Evolutionary conservation across 2,113 vertebrate genomes (phyloP).

Genomic region (Hyperopisus bebe): DNA sequence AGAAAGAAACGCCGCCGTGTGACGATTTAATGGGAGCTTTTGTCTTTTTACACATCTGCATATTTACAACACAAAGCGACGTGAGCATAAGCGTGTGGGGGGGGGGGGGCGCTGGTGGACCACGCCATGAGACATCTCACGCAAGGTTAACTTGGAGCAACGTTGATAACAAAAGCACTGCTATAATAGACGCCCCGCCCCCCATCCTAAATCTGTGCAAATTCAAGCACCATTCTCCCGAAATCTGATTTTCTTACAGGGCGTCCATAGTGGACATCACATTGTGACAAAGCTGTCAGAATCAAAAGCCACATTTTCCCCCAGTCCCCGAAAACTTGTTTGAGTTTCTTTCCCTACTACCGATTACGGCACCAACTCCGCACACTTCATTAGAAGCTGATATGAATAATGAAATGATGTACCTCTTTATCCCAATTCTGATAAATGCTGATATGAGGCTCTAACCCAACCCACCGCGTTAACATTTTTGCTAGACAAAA

Average conservation of each 20-base stretch:
- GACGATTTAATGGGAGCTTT: conserved; percentile 56
- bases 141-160: neutral
- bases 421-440: neutral
- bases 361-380: neutral
- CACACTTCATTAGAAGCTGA: neutral
- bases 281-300: neutral
- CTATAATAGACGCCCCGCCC: conserved; percentile 28
- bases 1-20: neutral
- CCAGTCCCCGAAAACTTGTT: neutral
- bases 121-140: conserved; percentile 19
- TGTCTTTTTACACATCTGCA: conserved; percentile 60
- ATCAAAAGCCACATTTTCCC: neutral
- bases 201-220: conserved; percentile 19
- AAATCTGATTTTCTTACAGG: neutral
- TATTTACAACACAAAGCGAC: conserved; percentile 56
- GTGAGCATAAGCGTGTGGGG: conserved; percentile 18
- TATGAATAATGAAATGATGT: neutral
- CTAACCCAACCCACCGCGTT: neutral
- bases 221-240: conserved; percentile 43
- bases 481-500: neutral
- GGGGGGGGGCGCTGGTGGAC: neutral
- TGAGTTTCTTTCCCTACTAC: neutral
- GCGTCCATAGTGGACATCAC: neutral
- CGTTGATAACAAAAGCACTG: conserved; percentile 28
- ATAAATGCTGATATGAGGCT: neutral